Evolutionary conservation across 2,888 invertebrate genomes (phyloP), one percentile per base, ranked within the genome.

Genomic region (Maniola hyperantus): DNA sequence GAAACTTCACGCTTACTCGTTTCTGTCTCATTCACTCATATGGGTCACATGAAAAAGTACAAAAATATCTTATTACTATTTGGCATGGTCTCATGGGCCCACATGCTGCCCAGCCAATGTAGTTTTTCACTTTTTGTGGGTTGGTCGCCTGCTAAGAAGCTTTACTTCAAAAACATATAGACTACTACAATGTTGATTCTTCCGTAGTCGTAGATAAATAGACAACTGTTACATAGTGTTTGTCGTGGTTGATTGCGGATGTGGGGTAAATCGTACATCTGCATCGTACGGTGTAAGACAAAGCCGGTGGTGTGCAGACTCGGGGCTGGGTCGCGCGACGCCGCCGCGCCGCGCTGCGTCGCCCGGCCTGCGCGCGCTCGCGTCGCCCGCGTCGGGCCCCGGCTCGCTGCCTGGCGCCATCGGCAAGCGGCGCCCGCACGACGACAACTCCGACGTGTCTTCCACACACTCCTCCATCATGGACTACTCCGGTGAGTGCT

Each of bases 361-460:
- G 73, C 97, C 97, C 33, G 97, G 96, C 66, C 95, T 96, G 94
- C 94, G 97, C 82, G 95, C 96, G 88, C 94, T 97, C 79, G 95
- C 95, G 77, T 96, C 97, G 71, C 97, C 97, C 60, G 86, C 85
- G 48, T 97, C 97, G 69, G 74, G 74, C 26, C 73, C 95, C 95
- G 78, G 96, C 96, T 76, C 96, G 95, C 80, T 94, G 94, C 84
- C 96, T 95, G 94, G 95, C 95, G 81, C 96, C 75, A 97, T 97
- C 78, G 97, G 97, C 79, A 97, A 84, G 94, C 96, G 86, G 91
- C 95, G 82, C 79, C 91, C 93, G 77, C 94, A 96, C 81, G 97
- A 97, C 90, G 97, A 97, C 93, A 95, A 95, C 81, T 97, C 97
- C 87, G 97, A 97, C 92, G 96, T 97, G 80, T 96, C 96, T 81